Conservation (phyloP, 2,113 vertebrate genomes). For the Pseudorectes ferrugineus region DNA sequence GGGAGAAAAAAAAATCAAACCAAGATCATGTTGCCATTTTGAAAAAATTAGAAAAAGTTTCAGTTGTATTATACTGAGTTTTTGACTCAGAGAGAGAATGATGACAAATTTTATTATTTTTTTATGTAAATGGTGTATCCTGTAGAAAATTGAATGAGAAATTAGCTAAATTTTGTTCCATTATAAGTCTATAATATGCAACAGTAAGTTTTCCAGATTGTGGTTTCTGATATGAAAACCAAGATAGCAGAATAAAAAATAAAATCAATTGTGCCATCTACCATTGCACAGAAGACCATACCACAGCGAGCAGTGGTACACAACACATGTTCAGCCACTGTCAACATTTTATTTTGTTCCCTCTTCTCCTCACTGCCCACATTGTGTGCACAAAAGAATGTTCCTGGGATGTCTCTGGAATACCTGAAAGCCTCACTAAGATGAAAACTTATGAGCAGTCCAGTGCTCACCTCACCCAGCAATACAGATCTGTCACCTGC, state of each 20-base stretch:
- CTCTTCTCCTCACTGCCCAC: neutral
- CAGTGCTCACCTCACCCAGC: neutral
- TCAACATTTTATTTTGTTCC: neutral
- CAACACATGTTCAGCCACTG: neutral
- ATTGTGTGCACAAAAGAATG: fast-evolving
- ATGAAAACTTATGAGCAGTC: neutral
- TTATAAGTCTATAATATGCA: neutral
- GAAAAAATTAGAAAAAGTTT: neutral
- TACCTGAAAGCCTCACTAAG: neutral
- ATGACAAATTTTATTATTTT: neutral
- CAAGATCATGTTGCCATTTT: neutral
- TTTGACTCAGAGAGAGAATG: neutral
- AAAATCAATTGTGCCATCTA: neutral
- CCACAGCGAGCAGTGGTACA: neutral
- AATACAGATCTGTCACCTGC: neutral
- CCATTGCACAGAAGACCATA: neutral
- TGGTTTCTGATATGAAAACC: neutral
- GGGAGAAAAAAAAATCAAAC: fast-evolving
- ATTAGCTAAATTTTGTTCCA: neutral
- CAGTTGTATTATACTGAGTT: neutral
- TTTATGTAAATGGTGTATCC: neutral
- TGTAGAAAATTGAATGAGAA: neutral
- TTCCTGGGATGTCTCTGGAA: neutral
- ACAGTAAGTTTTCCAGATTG: neutral
- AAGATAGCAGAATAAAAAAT: neutral